Conservation (phyloP, 2,113 vertebrate genomes). For the Zosterops pallidus region DNA sequence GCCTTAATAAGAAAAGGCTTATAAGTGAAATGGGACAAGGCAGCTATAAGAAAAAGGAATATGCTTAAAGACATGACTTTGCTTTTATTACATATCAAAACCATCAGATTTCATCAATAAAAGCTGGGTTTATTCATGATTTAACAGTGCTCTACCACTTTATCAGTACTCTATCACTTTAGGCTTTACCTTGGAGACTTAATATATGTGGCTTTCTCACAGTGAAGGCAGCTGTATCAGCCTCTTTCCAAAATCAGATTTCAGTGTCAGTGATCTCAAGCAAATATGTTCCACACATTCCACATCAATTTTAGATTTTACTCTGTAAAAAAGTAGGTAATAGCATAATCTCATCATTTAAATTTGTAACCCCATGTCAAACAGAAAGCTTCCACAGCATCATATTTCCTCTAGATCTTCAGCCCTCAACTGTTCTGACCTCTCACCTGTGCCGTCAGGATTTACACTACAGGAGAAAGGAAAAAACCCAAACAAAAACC, state of each 20-base stretch:
- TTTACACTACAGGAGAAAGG: background rate
- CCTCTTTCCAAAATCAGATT: background rate
- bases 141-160: background rate
- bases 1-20: background rate
- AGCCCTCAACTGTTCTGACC: background rate
- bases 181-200: background rate
- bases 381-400: background rate
- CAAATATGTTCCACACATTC: background rate
- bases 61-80: background rate
- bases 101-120: background rate
- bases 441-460: background rate
- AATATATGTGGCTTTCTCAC: background rate
- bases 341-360: background rate
- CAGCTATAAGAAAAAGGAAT: background rate
- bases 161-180: background rate
- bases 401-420: background rate
- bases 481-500: background rate
- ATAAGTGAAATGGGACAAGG: background rate
- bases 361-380: background rate
- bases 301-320: background rate
- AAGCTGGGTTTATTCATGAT: background rate
- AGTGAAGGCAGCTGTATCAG: background rate
- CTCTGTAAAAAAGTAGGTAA: background rate
- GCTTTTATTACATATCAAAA: background rate
- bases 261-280: background rate